Evolutionary conservation across 2,888 invertebrate genomes (phyloP), one percentile per base, ranked within the genome.

Genomic region (Eugnorisma glareosa): DNA sequence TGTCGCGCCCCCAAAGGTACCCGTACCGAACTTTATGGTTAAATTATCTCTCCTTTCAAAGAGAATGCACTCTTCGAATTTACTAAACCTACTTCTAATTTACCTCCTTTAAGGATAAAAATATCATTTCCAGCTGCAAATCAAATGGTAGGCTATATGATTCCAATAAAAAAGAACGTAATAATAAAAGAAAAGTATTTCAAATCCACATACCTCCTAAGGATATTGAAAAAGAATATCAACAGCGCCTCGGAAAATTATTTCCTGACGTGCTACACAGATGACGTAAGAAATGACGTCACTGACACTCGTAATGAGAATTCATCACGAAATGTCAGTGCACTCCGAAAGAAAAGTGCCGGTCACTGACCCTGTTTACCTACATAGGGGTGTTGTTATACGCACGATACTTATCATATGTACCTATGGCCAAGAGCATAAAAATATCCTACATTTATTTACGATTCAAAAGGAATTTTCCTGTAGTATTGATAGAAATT

Each of bases 281-380:
- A 61, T 73, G 84, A 73, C 69, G 68, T 69, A 54, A 71, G 24
- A 18, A 48, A 48, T 84, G 74, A 84, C 75, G 84, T 88, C 86
- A 84, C 64, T 45, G 61, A 68, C 59, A 61, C 67, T 67, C 67
- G 61, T 84, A 79, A 86, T 82, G 80, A 82, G 78, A 75, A 84
- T 84, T 75, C 77, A 82, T 81, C 64, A 82, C 43, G 66, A 86
- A 84, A 82, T 80, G 80, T 82, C 82, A 88, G 37, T 81, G 86
- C 79, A 75, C 88, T 82, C 70, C 11, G 57, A 67, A 84, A 72
- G 18, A 82, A 86, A 82, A 82, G 75, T 88, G 80, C 40, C 82
- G 80, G 79, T 79, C 82, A 73, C 35, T 81, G 80, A 82, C 77
- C 79, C 74, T 66, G 70, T 82, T 81, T 73, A 54, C 28, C 54